Conservation (phyloP, 2,888 invertebrate species). For the Campoplex nolae region DNA sequence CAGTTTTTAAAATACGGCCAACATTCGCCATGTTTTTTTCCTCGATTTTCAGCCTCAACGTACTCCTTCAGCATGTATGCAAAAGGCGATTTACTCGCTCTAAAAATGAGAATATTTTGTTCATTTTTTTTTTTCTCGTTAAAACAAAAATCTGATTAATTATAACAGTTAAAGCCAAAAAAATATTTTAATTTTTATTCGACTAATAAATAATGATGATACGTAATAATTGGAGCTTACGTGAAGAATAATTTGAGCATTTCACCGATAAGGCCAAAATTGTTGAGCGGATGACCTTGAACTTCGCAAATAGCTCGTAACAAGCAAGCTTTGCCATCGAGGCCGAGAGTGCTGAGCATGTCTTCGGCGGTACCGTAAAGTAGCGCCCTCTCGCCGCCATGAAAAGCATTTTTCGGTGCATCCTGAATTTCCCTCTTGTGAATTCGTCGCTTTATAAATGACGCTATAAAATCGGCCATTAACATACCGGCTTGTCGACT, state of each 20-base stretch:
- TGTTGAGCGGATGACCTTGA: slow-evolving; percentile 91
- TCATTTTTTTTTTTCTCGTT: background rate
- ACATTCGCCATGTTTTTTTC: slow-evolving; percentile 91
- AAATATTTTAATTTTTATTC: background rate
- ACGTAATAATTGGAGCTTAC: slow-evolving; percentile 85
- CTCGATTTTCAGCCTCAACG: slow-evolving; percentile 92
- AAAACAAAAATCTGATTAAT: background rate
- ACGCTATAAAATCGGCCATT: slow-evolving; percentile 90
- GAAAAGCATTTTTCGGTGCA: slow-evolving; percentile 87
- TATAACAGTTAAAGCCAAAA: too few species aligned
- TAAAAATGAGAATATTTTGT: slow-evolving; percentile 80
- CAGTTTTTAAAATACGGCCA: slow-evolving; percentile 94
- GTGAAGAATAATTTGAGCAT: slow-evolving; percentile 93
- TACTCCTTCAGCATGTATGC: slow-evolving; percentile 91
- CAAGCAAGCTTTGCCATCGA: slow-evolving; percentile 93
- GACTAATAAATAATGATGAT: background rate
- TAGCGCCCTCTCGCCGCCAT: slow-evolving; percentile 93
- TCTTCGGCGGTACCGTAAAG: slow-evolving; percentile 92
- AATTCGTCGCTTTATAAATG: slow-evolving; percentile 89
- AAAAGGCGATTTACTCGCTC: slow-evolving; percentile 93
- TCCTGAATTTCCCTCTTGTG: slow-evolving; percentile 83
- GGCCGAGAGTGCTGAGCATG: slow-evolving; percentile 91
- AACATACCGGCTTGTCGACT: slow-evolving; percentile 90
- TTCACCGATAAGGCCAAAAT: slow-evolving; percentile 93
- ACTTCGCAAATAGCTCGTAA: slow-evolving; percentile 94